Evolutionary conservation across 2,113 vertebrate genomes (phyloP).

Genomic region (Scomber scombrus): DNA sequence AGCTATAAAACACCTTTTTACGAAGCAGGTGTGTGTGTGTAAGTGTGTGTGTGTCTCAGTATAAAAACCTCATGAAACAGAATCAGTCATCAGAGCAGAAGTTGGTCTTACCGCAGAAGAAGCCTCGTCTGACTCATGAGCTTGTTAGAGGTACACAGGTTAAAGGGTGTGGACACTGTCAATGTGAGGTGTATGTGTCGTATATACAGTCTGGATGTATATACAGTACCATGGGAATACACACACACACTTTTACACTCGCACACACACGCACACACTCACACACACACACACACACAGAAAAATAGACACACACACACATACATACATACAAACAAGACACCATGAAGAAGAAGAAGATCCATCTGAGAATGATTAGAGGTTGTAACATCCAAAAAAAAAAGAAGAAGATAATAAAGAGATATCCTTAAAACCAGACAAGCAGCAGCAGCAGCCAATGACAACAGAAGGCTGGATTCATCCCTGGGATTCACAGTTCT

Average conservation of each 20-base stretch:
- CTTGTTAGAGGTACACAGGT: slow-evolving; percentile 29
- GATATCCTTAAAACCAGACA: slow-evolving; percentile 41
- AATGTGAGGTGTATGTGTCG: slow-evolving; percentile 79
- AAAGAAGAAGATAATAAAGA: slow-evolving; percentile 3
- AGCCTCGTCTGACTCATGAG: slow-evolving; percentile 40
- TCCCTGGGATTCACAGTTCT: slow-evolving; percentile 27
- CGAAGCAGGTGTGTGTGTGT: neutral
- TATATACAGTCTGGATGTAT: slow-evolving; percentile 84
- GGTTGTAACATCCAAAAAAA: slow-evolving; percentile 23
- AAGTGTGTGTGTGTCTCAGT: neutral
- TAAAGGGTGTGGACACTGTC: slow-evolving; percentile 67
- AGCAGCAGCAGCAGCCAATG: slow-evolving; percentile 30
- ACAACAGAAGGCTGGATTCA: slow-evolving; percentile 54
- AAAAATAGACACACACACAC: slow-evolving; percentile 51
- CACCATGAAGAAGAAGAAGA: slow-evolving; percentile 48
- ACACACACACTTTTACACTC: slow-evolving; percentile 59
- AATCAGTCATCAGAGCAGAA: slow-evolving; percentile 28
- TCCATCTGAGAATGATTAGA: slow-evolving; percentile 42
- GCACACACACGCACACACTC: slow-evolving; percentile 26
- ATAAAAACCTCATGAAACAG: slow-evolving; percentile 19
- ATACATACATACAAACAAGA: slow-evolving; percentile 52
- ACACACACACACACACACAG: slow-evolving; percentile 30
- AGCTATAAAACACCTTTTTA: slow-evolving; percentile 41
- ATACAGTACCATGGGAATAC: slow-evolving; percentile 78
- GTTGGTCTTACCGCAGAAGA: slow-evolving; percentile 42